These are phyloP conservation scores for Prosopocoilus inquinatus DNA, from an alignment of 2,888 invertebrate species.

Conservation along the genomic window DNA sequence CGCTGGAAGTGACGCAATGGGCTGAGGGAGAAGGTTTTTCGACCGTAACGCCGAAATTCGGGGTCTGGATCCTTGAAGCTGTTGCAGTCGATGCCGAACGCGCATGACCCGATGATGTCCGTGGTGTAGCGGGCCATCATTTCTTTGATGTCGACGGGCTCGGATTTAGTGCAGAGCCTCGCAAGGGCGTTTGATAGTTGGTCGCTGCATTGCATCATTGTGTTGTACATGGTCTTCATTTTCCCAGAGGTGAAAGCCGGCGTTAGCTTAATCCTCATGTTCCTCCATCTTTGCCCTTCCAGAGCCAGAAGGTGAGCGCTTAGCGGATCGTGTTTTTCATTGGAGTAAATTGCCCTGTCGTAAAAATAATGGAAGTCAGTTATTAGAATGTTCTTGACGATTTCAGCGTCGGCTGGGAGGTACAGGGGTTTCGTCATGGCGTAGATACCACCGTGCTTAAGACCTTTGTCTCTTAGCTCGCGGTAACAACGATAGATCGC, in stretches of 20 bases:
- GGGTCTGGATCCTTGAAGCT: slow-evolving; percentile 55
- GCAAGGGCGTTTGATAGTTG: slow-evolving; percentile 17
- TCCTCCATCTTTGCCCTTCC: slow-evolving; percentile 59
- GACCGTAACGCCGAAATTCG: slow-evolving; percentile 47
- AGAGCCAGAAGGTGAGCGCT: slow-evolving; percentile 57
- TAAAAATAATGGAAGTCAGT: slow-evolving; percentile 60
- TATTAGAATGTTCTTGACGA: slow-evolving; percentile 49
- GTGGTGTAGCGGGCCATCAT: slow-evolving; percentile 56
- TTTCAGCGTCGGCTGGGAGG: slow-evolving; percentile 20
- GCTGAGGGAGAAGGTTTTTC: slow-evolving; percentile 16
- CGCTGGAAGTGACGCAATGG: slow-evolving; percentile 13
- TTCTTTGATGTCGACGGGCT: slow-evolving; percentile 39
- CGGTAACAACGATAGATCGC: slow-evolving; percentile 3
- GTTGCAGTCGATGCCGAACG: slow-evolving; percentile 60
- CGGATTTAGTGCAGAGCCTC: neutral
- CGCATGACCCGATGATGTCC: slow-evolving; percentile 59
- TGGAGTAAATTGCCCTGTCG: slow-evolving; percentile 53
- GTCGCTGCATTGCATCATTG: slow-evolving; percentile 13
- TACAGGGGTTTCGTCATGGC: slow-evolving; percentile 43
- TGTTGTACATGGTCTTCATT: slow-evolving; percentile 25
- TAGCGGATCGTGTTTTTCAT: slow-evolving; percentile 52
- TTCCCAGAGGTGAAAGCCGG: slow-evolving; percentile 26
- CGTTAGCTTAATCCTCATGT: slow-evolving; percentile 19
- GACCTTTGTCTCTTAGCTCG: slow-evolving; percentile 22
- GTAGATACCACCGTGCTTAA: slow-evolving; percentile 37